Evolutionary conservation across 2,888 invertebrate species (phyloP).

Genomic region (Cataglyphis livida): DNA sequence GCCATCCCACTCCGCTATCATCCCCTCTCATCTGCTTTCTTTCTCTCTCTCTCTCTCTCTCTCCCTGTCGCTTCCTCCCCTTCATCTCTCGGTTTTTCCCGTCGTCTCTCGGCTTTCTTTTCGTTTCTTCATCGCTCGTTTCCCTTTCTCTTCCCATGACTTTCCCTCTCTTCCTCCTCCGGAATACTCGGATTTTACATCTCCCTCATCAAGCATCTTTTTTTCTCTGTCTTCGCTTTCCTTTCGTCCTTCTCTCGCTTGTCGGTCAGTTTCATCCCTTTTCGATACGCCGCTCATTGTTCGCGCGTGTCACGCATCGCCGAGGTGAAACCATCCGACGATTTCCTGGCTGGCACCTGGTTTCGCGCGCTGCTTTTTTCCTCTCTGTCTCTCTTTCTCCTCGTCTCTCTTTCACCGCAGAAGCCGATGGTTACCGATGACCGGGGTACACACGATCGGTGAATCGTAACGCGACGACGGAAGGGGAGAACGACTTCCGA

Average conservation of each 20-base stretch:
- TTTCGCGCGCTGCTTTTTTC: slow-evolving; percentile 72
- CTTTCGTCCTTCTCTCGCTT: slow-evolving; percentile 42
- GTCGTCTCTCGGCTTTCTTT: slow-evolving; percentile 19
- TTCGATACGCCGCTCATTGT: slow-evolving; percentile 78
- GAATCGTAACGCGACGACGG: slow-evolving; percentile 43
- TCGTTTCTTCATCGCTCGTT: slow-evolving; percentile 28
- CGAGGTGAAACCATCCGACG: slow-evolving; percentile 80
- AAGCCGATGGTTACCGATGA: slow-evolving; percentile 39
- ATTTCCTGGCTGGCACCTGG: slow-evolving; percentile 82
- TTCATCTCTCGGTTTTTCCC: slow-evolving; percentile 37
- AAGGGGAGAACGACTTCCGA: slow-evolving; percentile 38
- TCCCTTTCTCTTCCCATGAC: slow-evolving; percentile 47
- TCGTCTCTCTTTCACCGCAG: slow-evolving; percentile 28
- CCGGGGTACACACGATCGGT: slow-evolving; percentile 33
- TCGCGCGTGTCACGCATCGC: slow-evolving; percentile 82
- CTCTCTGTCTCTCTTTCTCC: slow-evolving; percentile 57
- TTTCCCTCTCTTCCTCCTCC: slow-evolving; percentile 46
- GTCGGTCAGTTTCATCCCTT: slow-evolving; percentile 64
- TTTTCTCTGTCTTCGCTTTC: slow-evolving; percentile 29
- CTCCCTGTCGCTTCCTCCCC: slow-evolving; percentile 34
- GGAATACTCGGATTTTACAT: slow-evolving; percentile 27
- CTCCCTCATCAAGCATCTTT: slow-evolving; percentile 18
- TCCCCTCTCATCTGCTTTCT: slow-evolving; percentile 42
- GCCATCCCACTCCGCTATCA: slow-evolving; percentile 48
- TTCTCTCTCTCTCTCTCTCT: neutral